Conservation (phyloP, 1,140 invertebrate genomes). For the Agrilus planipennis region DNA sequence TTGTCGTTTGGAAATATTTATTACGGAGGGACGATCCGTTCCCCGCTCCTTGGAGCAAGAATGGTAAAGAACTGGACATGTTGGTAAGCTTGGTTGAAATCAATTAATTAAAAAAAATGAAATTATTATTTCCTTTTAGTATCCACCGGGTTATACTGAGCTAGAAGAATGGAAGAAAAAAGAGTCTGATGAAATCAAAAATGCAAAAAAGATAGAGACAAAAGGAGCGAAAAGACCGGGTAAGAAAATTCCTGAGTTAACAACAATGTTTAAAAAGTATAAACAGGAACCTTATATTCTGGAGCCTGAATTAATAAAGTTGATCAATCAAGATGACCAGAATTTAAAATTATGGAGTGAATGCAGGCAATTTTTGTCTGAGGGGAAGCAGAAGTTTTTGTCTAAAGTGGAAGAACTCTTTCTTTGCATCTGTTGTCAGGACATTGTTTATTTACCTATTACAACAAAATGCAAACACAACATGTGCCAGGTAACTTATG, state of each 20-base stretch:
- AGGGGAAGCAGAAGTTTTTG: slow-evolving; percentile 48
- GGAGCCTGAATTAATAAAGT: slow-evolving; percentile 36
- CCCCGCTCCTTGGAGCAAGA: slow-evolving; percentile 73
- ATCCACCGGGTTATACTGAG: slow-evolving; percentile 66
- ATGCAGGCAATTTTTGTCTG: slow-evolving; percentile 34
- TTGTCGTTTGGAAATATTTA: slow-evolving; percentile 70
- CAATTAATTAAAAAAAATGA: background rate
- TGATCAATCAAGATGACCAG: slow-evolving; percentile 44
- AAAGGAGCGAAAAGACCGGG: slow-evolving; percentile 15
- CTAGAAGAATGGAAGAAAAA: slow-evolving; percentile 42
- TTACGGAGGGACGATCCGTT: slow-evolving; percentile 65
- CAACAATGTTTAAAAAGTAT: slow-evolving; percentile 30
- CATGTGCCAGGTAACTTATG: slow-evolving; percentile 53
- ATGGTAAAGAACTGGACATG: slow-evolving; percentile 48
- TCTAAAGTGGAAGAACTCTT: slow-evolving; percentile 55
- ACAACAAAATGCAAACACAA: slow-evolving; percentile 68
- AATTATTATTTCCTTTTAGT: slow-evolving; percentile 34
- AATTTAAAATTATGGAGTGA: slow-evolving; percentile 54
- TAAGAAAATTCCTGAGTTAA: slow-evolving; percentile 12
- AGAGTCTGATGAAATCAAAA: slow-evolving; percentile 17
- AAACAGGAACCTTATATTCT: slow-evolving; percentile 39
- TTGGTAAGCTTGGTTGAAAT: slow-evolving; percentile 27
- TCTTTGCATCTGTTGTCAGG: slow-evolving; percentile 70
- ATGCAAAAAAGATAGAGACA: slow-evolving; percentile 17
- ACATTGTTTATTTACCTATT: slow-evolving; percentile 57